A percentile compares a stretch with the other conserved stretches of the same genome.
Evolutionary conservation across 2,797 vertebrate species (phyloP).

Genomic region (Oreortyx pictus): DNA sequence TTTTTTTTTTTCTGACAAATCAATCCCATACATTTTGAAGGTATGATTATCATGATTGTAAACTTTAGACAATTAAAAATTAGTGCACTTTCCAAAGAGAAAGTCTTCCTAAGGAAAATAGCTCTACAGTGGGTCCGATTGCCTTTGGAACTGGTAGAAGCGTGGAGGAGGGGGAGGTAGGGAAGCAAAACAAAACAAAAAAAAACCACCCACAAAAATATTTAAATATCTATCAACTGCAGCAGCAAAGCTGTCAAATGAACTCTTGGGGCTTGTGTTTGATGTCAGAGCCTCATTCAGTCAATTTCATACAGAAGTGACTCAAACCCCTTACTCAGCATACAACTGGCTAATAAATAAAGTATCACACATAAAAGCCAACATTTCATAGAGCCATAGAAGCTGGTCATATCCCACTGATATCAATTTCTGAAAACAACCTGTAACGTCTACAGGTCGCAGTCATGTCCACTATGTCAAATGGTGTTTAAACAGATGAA

Average conservation of each 20-base stretch:
- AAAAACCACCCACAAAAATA: background rate
- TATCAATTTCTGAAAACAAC: background rate
- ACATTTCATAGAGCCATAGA: background rate
- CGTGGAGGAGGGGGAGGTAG: no score
- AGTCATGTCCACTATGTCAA: background rate
- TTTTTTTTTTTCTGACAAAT: background rate
- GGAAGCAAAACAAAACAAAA: rapidly evolving
- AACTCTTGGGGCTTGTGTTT: background rate
- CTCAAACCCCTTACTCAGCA: background rate
- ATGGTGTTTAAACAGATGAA: background rate
- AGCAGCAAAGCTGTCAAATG: background rate
- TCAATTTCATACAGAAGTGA: background rate
- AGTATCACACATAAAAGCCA: background rate
- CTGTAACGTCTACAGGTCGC: background rate
- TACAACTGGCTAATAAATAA: background rate
- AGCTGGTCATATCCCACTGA: background rate
- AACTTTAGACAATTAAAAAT: background rate
- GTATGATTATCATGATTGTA: background rate
- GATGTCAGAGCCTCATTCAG: background rate
- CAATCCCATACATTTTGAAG: background rate
- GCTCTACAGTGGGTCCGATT: background rate
- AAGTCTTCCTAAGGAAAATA: background rate
- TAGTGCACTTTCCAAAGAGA: background rate
- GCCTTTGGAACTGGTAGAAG: background rate
- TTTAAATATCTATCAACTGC: background rate